Percentiles rank a stretch among this genome's conserved stretches.
phyloP scores from a whole-genome alignment of 92 coral and sea anemone genomes.

The Meandrina meandrites region DNA sequence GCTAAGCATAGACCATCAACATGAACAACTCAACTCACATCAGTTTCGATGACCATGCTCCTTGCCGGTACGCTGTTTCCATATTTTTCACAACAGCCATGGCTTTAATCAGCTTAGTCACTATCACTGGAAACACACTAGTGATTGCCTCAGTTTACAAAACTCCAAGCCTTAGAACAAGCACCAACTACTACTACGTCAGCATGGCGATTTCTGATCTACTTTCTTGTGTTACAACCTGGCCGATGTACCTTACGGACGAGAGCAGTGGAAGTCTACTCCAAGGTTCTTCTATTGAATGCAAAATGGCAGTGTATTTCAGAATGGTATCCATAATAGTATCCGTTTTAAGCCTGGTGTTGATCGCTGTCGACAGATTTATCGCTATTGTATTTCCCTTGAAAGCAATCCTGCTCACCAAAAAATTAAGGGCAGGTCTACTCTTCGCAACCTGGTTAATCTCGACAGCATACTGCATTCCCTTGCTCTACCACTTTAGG shows the following conservation, averaged over 20 bases:
- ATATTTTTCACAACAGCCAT: too few relatives aligned
- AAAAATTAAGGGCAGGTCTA: neutral
- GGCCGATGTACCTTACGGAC: slow-evolving; percentile 1
- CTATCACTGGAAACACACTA: slow-evolving; percentile 4
- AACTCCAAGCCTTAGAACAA: slow-evolving; percentile 1
- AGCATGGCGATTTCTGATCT: neutral
- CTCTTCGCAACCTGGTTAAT: neutral
- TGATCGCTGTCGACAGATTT: slow-evolving; percentile 5
- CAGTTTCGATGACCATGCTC: too few relatives aligned
- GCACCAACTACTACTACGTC: slow-evolving; percentile 6
- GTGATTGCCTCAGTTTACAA: slow-evolving; percentile 14
- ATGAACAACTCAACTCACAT: too few relatives aligned
- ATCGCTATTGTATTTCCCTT: neutral
- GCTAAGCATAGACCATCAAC: neutral
- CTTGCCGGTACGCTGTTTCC: too few relatives aligned
- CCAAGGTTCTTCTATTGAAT: neutral
- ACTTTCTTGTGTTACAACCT: neutral
- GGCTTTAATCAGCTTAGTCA: neutral
- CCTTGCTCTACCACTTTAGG: neutral
- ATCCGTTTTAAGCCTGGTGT: neutral
- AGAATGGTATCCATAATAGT: neutral
- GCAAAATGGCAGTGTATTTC: neutral
- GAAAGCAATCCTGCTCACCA: neutral
- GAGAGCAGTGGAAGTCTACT: neutral
- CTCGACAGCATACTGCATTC: neutral